Conservation (phyloP, 2,888 invertebrate species). For the Drosophila aldrichi region DNA sequence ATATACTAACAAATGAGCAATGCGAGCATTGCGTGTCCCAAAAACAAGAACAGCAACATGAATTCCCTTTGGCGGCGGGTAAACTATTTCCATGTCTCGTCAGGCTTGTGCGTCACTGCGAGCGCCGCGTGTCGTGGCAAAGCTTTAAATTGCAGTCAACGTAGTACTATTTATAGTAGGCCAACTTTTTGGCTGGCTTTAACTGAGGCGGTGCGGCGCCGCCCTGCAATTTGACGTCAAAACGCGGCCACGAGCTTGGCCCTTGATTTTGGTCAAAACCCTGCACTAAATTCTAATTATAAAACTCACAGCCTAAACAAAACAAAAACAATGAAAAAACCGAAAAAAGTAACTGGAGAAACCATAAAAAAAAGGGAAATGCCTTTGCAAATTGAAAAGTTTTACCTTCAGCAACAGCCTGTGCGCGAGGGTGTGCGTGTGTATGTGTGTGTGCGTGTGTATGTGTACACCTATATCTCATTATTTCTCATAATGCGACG, state of each 20-base stretch:
- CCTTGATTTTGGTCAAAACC: conserved; percentile 17
- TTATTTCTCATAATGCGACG: conserved; percentile 50
- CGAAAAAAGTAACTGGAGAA: conserved; percentile 4
- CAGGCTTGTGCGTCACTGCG: conserved; percentile 48
- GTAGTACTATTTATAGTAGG: conserved; percentile 33
- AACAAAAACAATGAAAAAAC: not conserved
- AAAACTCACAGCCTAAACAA: conserved; percentile 22
- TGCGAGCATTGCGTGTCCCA: conserved; percentile 44
- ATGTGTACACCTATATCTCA: conserved; percentile 27
- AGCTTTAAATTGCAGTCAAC: conserved; percentile 39
- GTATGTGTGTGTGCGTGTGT: conserved; percentile 1
- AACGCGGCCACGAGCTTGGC: conserved; percentile 32
- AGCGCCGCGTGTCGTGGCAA: conserved; percentile 29
- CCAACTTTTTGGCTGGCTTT: conserved; percentile 21
- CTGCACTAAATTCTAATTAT: conserved; percentile 58
- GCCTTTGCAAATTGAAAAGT: conserved; percentile 48
- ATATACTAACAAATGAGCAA: conserved; percentile 30
- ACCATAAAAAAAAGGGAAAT: conserved; percentile 19
- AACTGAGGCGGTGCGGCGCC: conserved; percentile 3
- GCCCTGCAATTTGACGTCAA: conserved; percentile 62
- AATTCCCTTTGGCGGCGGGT: conserved; percentile 27
- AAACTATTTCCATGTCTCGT: conserved; percentile 22
- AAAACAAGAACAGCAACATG: not conserved
- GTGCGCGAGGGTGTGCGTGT: conserved; percentile 1
- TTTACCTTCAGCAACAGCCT: conserved; percentile 19